Conservation (phyloP, 2,888 invertebrate species). For the Drosophila quinaria region DNA sequence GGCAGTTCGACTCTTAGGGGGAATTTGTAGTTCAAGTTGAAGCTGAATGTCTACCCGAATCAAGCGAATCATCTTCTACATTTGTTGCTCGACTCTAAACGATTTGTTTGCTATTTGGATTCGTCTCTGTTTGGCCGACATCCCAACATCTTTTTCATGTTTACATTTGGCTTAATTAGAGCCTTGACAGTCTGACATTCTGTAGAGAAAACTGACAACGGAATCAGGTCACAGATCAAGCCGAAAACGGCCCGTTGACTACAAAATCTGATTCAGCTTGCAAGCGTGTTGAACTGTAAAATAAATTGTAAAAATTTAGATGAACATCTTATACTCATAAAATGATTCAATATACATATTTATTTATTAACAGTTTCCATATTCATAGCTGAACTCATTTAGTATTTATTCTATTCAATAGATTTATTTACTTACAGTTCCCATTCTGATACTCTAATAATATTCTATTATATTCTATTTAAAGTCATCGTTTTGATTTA, state of each 20-base stretch:
- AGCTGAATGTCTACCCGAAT: conserved; percentile 14
- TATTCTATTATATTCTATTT: not conserved
- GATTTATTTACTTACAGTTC: not conserved
- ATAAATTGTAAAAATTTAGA: not conserved
- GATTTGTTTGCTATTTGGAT: conserved; percentile 29
- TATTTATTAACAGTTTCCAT: too few species aligned
- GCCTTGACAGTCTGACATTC: conserved; percentile 19
- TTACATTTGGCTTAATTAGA: conserved; percentile 70
- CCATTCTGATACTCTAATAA: not conserved
- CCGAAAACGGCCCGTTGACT: not conserved
- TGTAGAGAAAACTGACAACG: not conserved
- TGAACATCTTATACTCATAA: not conserved
- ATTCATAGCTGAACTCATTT: not conserved
- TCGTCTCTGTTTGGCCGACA: conserved; percentile 39
- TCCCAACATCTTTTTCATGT: conserved; percentile 54
- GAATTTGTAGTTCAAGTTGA: not conserved
- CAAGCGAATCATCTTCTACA: conserved; percentile 1
- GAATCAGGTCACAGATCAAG: conserved; percentile 11
- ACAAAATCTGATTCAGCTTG: not conserved
- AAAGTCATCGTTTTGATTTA: conserved; percentile 5
- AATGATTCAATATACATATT: too few species aligned
- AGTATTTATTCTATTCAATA: not conserved
- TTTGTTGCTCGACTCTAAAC: not conserved
- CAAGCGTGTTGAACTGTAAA: not conserved
- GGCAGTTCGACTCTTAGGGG: not conserved